Base-by-base conservation (phyloP, 2,113 vertebrate genomes). In the Cisticola juncidis region DNA sequence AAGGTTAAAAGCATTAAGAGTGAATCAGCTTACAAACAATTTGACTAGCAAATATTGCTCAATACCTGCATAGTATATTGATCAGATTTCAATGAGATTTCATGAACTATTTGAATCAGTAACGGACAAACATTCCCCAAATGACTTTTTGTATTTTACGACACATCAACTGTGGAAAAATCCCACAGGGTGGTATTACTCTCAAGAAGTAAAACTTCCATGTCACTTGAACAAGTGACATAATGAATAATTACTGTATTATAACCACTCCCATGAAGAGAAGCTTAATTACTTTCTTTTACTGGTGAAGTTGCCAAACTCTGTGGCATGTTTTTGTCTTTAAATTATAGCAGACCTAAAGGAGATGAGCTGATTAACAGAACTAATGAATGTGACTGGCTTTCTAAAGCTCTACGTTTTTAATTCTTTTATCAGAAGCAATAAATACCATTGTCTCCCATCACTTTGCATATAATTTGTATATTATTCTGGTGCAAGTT, bases 11-110 rank as follows among this genome's bases (percentile, higher is more conserved):
- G 71, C 54, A 81, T 65, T 81, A 83, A 82, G 65, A 94, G 15
- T 66, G 42, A 83, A 88, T 76, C 64, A 86, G 60, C 22, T 85
- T 35, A 79, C 53, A 53, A 84, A 23, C 69, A 76, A 56, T 16
- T 28, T 70, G 16, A 93, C 77, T 88, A 80, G 50, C 24, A 95
- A 96, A 74, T 92, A 88, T 22, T 94, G 79, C 28, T 56, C 54
- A 47, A 96, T 83, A 81, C 44, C 24, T 95, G 60, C 92, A 93
- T 4, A 76, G 74, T 73, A 76, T 24, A 92, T 82, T 56, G 83
- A 80, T 45, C 23, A 82, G 26, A 53, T 82, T 86, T 90, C 38
- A 76, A 62, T 40, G 16, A 77, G 42, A 76, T 85, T 82, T 89
- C n/a, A 88, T 6, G 1, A 85, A 47, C 29, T 50, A 50, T 31